phyloP scores from a whole-genome alignment of 1,140 invertebrate genomes.

The Drosophila virilis region DNA sequence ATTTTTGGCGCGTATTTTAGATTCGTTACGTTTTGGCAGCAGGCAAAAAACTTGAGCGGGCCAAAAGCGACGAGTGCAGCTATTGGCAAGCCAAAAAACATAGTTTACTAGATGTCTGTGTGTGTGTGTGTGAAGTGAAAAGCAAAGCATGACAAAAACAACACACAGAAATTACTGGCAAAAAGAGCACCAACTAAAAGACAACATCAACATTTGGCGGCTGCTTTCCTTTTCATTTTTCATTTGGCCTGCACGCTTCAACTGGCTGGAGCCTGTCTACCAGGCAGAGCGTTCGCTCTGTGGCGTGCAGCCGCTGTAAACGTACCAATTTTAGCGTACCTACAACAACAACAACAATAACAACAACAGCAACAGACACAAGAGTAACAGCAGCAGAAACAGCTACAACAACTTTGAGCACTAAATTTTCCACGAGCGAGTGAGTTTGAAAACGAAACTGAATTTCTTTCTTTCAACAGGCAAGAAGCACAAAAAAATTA shows the following conservation, averaged over 20 bases:
- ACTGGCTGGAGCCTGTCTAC: constrained; percentile 57
- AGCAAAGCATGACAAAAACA: constrained; percentile 48
- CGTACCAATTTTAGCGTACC: constrained; percentile 69
- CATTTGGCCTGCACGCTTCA: constrained; percentile 68
- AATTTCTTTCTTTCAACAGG: constrained; percentile 59
- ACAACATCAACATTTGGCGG: constrained; percentile 32
- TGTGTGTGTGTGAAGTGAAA: constrained; percentile 58
- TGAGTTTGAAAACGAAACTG: constrained; percentile 73
- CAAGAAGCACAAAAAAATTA: constrained; percentile 6
- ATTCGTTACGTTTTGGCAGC: constrained; percentile 61
- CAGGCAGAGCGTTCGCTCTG: background rate
- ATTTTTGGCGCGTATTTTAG: constrained; percentile 60
- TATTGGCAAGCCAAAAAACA: constrained; percentile 65
- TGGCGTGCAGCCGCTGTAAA: constrained; percentile 49
- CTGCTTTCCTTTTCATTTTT: constrained; percentile 75
- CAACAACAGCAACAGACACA: constrained; percentile 27
- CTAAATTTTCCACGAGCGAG: constrained; percentile 79
- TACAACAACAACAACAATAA: constrained; percentile 31
- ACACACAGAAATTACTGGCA: constrained; percentile 57
- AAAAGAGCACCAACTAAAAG: constrained; percentile 29
- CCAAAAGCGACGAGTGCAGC: constrained; percentile 72
- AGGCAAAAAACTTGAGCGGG: constrained; percentile 53
- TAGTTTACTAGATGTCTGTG: constrained; percentile 15
- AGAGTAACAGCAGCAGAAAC: background rate
- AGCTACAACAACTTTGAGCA: constrained; percentile 49